phyloP scores from a whole-genome alignment of 2,888 invertebrate genomes.

The Meliscaeva auricollis region DNA sequence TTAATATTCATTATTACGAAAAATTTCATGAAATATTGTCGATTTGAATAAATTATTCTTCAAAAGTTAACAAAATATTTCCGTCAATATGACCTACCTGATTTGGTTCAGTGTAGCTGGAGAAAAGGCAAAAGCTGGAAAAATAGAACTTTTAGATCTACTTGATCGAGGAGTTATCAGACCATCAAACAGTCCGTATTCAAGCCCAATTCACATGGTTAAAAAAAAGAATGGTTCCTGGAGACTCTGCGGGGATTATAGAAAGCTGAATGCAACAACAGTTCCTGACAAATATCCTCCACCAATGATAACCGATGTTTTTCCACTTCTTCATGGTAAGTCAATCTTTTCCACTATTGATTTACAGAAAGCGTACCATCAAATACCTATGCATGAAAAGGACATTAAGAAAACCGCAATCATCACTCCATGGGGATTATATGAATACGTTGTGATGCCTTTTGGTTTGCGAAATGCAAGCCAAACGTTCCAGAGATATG shows the following conservation, averaged over 20 bases:
- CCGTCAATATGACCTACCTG: no score
- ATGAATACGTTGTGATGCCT: slow-evolving; percentile 79
- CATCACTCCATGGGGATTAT: slow-evolving; percentile 80
- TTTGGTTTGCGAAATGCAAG: slow-evolving; percentile 80
- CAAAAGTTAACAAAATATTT: no score
- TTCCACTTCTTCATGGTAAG: slow-evolving; percentile 5
- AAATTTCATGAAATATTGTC: no score
- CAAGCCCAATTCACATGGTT: background rate
- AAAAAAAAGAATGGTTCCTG: slow-evolving; percentile 5
- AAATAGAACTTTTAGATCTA: background rate
- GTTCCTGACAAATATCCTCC: slow-evolving; percentile 15
- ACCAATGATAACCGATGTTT: background rate
- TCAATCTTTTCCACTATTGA: slow-evolving; percentile 11
- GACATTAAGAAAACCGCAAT: slow-evolving; percentile 68
- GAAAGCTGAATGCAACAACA: slow-evolving; percentile 24
- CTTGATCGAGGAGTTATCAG: background rate
- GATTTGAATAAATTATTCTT: no score
- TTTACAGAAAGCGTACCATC: slow-evolving; percentile 28
- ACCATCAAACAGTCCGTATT: background rate
- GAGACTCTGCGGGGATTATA: slow-evolving; percentile 22
- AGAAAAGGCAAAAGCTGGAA: background rate
- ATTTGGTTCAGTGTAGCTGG: no score
- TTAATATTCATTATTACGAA: no score
- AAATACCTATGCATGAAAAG: slow-evolving; percentile 29
- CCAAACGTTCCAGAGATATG: slow-evolving; percentile 80